phyloP scores from a whole-genome alignment of 1,140 invertebrate species.

The Laodelphax striatellus region DNA sequence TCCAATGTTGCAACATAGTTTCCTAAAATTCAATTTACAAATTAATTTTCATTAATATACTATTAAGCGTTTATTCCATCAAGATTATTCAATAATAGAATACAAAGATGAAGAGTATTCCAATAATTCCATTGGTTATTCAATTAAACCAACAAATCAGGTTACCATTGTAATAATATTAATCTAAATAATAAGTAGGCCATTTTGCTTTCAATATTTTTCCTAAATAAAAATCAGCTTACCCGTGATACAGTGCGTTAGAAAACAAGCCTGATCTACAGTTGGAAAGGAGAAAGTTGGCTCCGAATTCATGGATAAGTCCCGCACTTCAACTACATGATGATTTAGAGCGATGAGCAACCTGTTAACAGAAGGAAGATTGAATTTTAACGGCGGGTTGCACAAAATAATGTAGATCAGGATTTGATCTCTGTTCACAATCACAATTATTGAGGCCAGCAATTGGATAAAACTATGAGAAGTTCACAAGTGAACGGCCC shows the following conservation, averaged over 20 bases:
- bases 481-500: too few species aligned
- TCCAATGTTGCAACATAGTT: slow-evolving; percentile 50
- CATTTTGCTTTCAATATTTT: too few species aligned
- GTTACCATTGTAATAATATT: too few species aligned
- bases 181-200: too few species aligned
- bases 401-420: too few species aligned
- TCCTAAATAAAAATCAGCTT: slow-evolving; percentile 17
- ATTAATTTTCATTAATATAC: neutral
- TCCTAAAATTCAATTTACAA: slow-evolving; percentile 27
- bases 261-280: slow-evolving; percentile 45
- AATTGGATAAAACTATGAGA: too few species aligned
- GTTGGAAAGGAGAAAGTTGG: slow-evolving; percentile 47
- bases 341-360: slow-evolving; percentile 40
- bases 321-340: slow-evolving; percentile 48
- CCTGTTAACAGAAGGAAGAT: slow-evolving; percentile 12
- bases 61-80: too few species aligned
- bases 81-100: too few species aligned
- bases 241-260: slow-evolving; percentile 44
- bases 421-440: too few species aligned
- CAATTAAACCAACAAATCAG: too few species aligned
- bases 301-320: slow-evolving; percentile 35
- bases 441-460: neutral
- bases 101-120: too few species aligned
- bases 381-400: neutral
- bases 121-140: too few species aligned